phyloP scores from a whole-genome alignment of 2,888 invertebrate species.

The Crepidodera aurea region DNA sequence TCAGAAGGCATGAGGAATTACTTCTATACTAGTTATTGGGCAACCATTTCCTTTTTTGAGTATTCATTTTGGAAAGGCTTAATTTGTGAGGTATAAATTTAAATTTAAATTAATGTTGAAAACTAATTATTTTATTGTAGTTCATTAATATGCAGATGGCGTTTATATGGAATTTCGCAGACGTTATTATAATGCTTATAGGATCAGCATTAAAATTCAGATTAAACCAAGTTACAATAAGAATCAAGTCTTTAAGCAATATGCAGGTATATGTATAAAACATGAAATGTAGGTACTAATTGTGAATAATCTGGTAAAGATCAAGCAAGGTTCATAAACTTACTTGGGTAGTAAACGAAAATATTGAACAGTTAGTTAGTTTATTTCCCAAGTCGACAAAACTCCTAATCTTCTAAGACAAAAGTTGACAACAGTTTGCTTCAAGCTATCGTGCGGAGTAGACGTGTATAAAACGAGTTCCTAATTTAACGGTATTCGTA shows the following conservation, averaged over 20 bases:
- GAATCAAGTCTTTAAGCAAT: slow-evolving; percentile 29
- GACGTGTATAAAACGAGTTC: too few species aligned
- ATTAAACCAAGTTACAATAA: slow-evolving; percentile 37
- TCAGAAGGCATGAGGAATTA: slow-evolving; percentile 27
- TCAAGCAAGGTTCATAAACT: too few species aligned
- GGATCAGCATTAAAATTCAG: slow-evolving; percentile 38
- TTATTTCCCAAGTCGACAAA: too few species aligned
- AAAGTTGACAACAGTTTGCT: too few species aligned
- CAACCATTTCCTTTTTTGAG: slow-evolving; percentile 31
- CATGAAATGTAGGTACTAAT: too few species aligned
- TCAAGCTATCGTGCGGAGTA: too few species aligned
- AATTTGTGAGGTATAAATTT: slow-evolving; percentile 34
- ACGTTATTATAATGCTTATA: slow-evolving; percentile 42
- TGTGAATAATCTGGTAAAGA: too few species aligned
- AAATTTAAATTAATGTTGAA: not conserved
- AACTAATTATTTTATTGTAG: slow-evolving; percentile 25
- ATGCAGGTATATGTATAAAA: slow-evolving; percentile 33
- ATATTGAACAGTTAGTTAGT: too few species aligned
- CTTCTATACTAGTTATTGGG: slow-evolving; percentile 30
- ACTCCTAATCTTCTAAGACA: too few species aligned
- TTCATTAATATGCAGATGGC: slow-evolving; percentile 35
- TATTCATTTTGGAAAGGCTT: slow-evolving; percentile 39
- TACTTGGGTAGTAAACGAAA: too few species aligned
- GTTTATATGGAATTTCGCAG: slow-evolving; percentile 42
- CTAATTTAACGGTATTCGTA: too few species aligned